phyloP scores from a whole-genome alignment of 1,140 invertebrate species.

The Lutraria rhynchaena region DNA sequence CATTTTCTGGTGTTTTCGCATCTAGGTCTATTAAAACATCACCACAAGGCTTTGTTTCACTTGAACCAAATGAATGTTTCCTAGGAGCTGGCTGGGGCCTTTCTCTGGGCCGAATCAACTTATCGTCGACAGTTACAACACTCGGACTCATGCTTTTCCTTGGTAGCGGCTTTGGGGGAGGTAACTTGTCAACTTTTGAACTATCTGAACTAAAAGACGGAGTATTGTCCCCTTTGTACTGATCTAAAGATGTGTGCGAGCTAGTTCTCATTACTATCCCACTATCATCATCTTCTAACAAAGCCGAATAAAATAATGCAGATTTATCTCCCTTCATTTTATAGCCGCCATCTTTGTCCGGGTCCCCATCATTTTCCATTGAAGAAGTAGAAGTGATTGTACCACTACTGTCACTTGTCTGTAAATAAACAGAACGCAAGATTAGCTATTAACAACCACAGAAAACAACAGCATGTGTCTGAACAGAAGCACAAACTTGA shows the following conservation, averaged over 20 bases:
- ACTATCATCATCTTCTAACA: conserved; percentile 50
- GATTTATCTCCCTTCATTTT: conserved; percentile 36
- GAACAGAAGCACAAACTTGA: no score
- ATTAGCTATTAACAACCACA: not conserved
- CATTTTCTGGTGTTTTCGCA: not conserved
- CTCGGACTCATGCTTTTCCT: conserved; percentile 11
- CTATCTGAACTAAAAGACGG: not conserved
- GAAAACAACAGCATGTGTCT: no score
- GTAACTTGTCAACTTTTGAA: not conserved
- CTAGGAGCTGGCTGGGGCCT: conserved; percentile 15
- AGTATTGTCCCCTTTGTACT: not conserved
- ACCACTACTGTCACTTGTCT: conserved; percentile 39
- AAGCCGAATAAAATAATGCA: conserved; percentile 16
- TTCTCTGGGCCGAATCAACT: not conserved
- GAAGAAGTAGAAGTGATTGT: conserved; percentile 16
- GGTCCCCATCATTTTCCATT: not conserved
- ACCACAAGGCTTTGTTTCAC: not conserved
- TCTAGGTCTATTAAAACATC: conserved; percentile 18
- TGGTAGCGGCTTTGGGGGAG: conserved; percentile 1
- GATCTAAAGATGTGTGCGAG: conserved; percentile 40
- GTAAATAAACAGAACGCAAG: conserved; percentile 14
- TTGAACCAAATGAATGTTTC: conserved; percentile 11
- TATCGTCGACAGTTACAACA: not conserved
- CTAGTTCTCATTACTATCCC: conserved; percentile 48
- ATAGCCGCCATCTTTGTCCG: not conserved